Conservation (phyloP, 1,140 invertebrate species). For the Ruditapes philippinarum region DNA sequence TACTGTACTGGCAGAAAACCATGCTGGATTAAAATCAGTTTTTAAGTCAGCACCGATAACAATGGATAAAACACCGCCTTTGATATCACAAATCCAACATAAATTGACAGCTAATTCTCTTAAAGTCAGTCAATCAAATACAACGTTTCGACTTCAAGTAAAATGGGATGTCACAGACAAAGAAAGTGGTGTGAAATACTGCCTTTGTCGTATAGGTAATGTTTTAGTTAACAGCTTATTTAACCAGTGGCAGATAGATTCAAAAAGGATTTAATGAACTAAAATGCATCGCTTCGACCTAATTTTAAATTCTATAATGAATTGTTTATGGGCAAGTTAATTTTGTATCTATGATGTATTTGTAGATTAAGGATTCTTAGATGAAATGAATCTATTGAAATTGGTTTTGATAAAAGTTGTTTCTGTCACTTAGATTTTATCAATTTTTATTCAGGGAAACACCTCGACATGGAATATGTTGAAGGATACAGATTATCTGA, state of each 20-base stretch:
- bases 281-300: no score
- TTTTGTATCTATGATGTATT: no score
- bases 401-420: no score
- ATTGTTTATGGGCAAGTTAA: no score
- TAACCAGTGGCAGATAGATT: no score
- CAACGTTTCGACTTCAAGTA: neutral
- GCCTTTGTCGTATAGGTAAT: constrained; percentile 61
- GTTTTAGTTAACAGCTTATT: no score
- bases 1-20: constrained; percentile 62
- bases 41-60: constrained; percentile 50
- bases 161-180: constrained; percentile 53
- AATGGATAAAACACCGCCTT: constrained; percentile 64
- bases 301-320: no score
- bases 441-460: neutral
- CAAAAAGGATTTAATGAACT: no score
- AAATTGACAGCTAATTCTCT: neutral
- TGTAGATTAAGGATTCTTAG: no score
- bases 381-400: no score
- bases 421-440: no score
- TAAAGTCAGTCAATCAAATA: neutral
- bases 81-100: constrained; percentile 6
- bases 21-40: constrained; percentile 58
- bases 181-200: constrained; percentile 55
- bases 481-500: neutral
- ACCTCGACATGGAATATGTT: neutral